Conservation (phyloP, 1,140 invertebrate genomes). For the Phthorimaea operculella region DNA sequence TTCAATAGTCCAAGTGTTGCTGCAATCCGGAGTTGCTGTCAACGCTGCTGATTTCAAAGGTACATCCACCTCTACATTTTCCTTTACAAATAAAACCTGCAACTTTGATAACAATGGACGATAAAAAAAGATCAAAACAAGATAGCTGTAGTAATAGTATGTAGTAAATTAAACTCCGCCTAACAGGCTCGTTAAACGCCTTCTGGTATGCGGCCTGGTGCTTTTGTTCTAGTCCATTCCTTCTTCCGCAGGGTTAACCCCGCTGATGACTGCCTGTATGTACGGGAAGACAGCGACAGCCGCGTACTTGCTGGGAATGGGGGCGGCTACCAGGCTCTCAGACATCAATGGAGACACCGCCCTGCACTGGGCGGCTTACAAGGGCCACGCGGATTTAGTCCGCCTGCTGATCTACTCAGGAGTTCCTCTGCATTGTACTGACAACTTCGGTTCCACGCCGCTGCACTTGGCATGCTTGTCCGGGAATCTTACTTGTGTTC, state of each 20-base stretch:
- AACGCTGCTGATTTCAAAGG: conserved; percentile 92
- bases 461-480: conserved; percentile 93
- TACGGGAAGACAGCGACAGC: conserved; percentile 91
- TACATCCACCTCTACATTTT: conserved; percentile 10
- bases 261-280: conserved; percentile 92
- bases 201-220: too few species aligned
- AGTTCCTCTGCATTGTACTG: conserved; percentile 86
- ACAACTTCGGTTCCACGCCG: conserved; percentile 93
- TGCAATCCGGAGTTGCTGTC: conserved; percentile 87
- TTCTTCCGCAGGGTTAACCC: conserved; percentile 73
- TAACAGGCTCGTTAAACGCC: too few species aligned
- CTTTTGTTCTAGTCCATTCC: too few species aligned
- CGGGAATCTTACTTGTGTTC: conserved; percentile 83
- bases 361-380: conserved; percentile 93
- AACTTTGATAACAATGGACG: too few species aligned
- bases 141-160: too few species aligned
- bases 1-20: conserved; percentile 83
- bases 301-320: conserved; percentile 89
- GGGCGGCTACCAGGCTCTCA: conserved; percentile 82
- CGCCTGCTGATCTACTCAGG: conserved; percentile 91
- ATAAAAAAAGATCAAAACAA: too few species aligned
- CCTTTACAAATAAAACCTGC: too few species aligned
- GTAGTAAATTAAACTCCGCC: too few species aligned
- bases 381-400: conserved; percentile 89
- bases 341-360: conserved; percentile 94